Conservation (phyloP, 2,113 vertebrate genomes). For the Pteronura brasiliensis region DNA sequence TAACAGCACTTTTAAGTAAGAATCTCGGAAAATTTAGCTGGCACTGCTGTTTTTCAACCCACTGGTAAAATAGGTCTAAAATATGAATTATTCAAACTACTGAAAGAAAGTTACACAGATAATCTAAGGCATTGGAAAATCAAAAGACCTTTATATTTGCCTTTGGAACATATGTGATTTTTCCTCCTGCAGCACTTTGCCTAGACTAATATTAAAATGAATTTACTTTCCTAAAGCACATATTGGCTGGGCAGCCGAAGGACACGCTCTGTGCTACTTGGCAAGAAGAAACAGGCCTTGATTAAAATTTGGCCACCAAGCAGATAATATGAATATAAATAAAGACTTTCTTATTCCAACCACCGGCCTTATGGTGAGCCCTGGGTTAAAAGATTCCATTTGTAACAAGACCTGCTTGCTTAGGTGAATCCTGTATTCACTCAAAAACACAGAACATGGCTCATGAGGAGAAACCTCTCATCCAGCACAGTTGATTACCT, state of each 20-base stretch:
- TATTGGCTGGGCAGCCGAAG: constrained; percentile 49
- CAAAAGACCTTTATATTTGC: constrained; percentile 70
- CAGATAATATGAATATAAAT: constrained; percentile 71
- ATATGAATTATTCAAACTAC: constrained; percentile 70
- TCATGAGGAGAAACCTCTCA: not conserved
- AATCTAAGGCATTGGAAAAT: constrained; percentile 71
- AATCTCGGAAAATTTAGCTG: constrained; percentile 63
- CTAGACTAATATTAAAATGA: constrained; percentile 73
- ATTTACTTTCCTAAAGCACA: constrained; percentile 69
- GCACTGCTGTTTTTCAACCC: constrained; percentile 57
- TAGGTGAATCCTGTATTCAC: constrained; percentile 42
- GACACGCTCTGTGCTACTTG: constrained; percentile 46
- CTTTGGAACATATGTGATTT: constrained; percentile 64
- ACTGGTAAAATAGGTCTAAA: constrained; percentile 59
- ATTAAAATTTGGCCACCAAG: constrained; percentile 63
- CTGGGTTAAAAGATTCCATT: constrained; percentile 56
- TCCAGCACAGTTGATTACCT: not conserved
- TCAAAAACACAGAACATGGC: constrained; percentile 31
- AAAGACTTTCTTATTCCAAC: constrained; percentile 63
- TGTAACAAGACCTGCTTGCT: constrained; percentile 32
- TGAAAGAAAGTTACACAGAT: constrained; percentile 62
- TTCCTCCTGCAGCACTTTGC: constrained; percentile 65
- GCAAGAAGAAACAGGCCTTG: constrained; percentile 53
- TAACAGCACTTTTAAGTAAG: constrained; percentile 63
- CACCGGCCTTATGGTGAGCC: constrained; percentile 15